A percentile compares a stretch with the other conserved stretches of the same genome.
phyloP scores from a whole-genome alignment of 1,140 invertebrate species.

The Teleogryllus occipitalis region DNA sequence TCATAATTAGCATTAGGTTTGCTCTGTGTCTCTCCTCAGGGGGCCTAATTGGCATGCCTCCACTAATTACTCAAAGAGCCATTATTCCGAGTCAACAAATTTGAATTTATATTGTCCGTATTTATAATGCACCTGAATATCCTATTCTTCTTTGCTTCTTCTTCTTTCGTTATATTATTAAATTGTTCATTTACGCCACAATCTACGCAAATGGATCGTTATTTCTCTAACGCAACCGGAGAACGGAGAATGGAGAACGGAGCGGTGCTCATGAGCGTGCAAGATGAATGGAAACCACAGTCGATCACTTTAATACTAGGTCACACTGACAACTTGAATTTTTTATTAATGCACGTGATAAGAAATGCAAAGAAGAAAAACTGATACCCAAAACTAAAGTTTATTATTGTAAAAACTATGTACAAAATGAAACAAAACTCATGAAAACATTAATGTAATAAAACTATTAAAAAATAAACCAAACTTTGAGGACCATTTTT shows the following conservation, averaged over 20 bases:
- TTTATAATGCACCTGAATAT: background rate
- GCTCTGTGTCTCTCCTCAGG: background rate
- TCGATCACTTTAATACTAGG: too few relatives aligned
- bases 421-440: too few relatives aligned
- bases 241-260: background rate
- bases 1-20: conserved; percentile 1
- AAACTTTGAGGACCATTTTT: too few relatives aligned
- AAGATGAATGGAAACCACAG: background rate
- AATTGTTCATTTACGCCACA: background rate
- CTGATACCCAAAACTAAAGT: too few relatives aligned
- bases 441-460: too few relatives aligned
- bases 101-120: background rate
- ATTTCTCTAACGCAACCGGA: too few relatives aligned
- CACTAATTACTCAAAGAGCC: conserved; percentile 1
- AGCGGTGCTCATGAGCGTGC: background rate
- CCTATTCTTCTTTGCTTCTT: background rate
- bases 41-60: background rate
- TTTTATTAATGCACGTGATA: too few relatives aligned
- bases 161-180: background rate
- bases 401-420: too few relatives aligned
- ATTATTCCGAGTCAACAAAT: background rate
- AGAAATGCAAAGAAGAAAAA: too few relatives aligned
- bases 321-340: too few relatives aligned
- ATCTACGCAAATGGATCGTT: too few relatives aligned
- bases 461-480: too few relatives aligned